phyloP scores from a whole-genome alignment of 2,797 vertebrate species.

The Graptemys geographica region DNA sequence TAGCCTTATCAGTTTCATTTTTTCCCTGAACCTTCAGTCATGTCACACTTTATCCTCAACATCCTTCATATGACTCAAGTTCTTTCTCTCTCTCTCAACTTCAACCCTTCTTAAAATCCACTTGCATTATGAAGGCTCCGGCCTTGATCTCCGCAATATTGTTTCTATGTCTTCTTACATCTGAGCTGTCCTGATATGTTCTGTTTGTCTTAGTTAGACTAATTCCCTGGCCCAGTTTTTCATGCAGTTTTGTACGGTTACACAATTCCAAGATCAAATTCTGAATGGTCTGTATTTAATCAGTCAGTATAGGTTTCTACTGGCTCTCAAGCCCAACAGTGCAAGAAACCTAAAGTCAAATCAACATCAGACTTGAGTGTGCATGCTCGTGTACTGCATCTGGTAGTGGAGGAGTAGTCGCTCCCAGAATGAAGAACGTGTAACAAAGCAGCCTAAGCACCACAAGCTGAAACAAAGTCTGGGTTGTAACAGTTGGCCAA shows the following conservation, averaged over 20 bases:
- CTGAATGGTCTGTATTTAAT: neutral
- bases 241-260: neutral
- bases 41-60: neutral
- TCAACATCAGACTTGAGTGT: neutral
- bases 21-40: neutral
- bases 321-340: neutral
- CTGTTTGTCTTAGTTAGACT: neutral
- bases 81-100: neutral
- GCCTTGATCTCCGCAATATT: neutral
- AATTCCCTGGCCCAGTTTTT: neutral
- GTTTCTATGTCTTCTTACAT: neutral
- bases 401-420: no score
- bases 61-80: neutral
- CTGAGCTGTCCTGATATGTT: neutral
- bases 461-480: no score
- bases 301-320: neutral
- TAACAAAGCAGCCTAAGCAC: no score
- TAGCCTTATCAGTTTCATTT: accelerated
- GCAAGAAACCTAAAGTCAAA: neutral
- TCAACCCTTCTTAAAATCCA: neutral
- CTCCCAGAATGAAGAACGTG: no score
- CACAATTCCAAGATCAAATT: neutral
- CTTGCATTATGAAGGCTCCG: neutral
- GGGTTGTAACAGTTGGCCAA: no score
- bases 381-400: no score